Evolutionary conservation across 2,113 vertebrate species (phyloP), one percentile per base, ranked within the genome.

Genomic region (Lamprologus ornatipinnis): DNA sequence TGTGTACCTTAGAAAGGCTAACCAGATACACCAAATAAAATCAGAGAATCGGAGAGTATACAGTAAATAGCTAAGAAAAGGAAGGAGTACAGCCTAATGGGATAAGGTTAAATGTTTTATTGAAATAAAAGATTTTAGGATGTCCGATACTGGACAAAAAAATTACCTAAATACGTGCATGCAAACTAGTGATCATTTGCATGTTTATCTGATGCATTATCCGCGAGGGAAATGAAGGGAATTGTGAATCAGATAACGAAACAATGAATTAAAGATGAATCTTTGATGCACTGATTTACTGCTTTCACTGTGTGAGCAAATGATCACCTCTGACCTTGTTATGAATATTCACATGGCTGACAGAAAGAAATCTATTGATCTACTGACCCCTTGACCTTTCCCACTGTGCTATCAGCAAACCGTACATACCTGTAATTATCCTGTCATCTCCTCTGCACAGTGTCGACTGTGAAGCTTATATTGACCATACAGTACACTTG

Each of bases 1-100:
- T 91, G 86, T 83, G 21, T 28, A 58, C 23, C 87, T 91, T 75
- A 31, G 65, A 89, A 87, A 90, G 47, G 78, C 65, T 78, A 80
- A 90, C 81, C 51, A 47, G 81, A 85, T 60, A 60, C 53, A 79
- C 75, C 21, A 80, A 40, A 85, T 82, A 42, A 83, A 90, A 89
- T 63, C 58, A 54, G 12, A 49, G 80, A 87, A 92, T 57, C 49
- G 7, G 17, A 80, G 26, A 23, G 35, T 42, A 53, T 57, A 33
- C 26, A 31, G 45, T 33, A 79, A 85, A 84, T 17, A 88, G 84
- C 26, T 82, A 35, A 79, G 26, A 81, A 88, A 88, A 93, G 68
- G 13, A 90, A 82, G 26, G 21, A 82, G 35, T 15, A 35, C 14
- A 73, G 75, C 83, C 37, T 73, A 23, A n/a, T 21, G 47, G 26